Percentiles rank a stretch among this genome's conserved stretches.
Evolutionary conservation across 2,113 vertebrate genomes (phyloP).

Genomic region (Gallinago media): DNA sequence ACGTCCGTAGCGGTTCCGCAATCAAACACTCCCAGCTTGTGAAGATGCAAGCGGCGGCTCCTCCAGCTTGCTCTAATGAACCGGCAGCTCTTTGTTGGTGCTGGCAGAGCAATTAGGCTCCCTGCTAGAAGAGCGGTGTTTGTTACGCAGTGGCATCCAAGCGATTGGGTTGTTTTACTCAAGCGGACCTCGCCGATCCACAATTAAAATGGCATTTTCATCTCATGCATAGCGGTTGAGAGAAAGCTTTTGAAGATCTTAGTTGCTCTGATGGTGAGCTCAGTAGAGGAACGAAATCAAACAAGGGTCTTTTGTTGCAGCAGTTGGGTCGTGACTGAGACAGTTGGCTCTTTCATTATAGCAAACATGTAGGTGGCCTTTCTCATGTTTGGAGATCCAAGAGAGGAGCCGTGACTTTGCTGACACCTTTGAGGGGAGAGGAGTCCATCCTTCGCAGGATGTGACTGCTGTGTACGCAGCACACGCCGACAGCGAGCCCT

Average conservation of each 20-base stretch:
- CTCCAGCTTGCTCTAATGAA: conserved; percentile 19
- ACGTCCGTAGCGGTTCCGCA: not conserved
- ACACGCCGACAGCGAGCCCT: not conserved
- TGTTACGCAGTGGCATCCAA: not conserved
- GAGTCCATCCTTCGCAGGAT: not conserved
- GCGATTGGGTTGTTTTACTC: conserved; percentile 12
- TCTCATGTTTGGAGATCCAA: conserved; percentile 12
- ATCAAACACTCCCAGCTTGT: not conserved
- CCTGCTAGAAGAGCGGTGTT: not conserved
- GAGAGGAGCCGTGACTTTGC: conserved; percentile 16
- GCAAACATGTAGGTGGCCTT: conserved; percentile 32
- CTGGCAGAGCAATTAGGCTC: conserved; percentile 26
- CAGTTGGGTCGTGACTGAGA: not conserved
- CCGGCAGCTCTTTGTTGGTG: not conserved
- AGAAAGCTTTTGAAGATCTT: conserved; percentile 20
- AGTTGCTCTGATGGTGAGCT: not conserved
- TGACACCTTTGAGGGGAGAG: not conserved
- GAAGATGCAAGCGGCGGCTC: conserved; percentile 12
- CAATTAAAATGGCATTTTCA: conserved; percentile 36
- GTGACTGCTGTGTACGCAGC: not conserved
- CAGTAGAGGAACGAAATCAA: conserved; percentile 4
- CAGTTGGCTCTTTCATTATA: conserved; percentile 41
- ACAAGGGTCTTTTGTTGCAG: not conserved
- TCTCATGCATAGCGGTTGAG: not conserved
- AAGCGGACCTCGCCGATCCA: not conserved